Percentiles rank a stretch among this genome's conserved stretches.
Evolutionary conservation across 1,140 invertebrate species (phyloP).

Genomic region (Leptonema lineaticorne): DNA sequence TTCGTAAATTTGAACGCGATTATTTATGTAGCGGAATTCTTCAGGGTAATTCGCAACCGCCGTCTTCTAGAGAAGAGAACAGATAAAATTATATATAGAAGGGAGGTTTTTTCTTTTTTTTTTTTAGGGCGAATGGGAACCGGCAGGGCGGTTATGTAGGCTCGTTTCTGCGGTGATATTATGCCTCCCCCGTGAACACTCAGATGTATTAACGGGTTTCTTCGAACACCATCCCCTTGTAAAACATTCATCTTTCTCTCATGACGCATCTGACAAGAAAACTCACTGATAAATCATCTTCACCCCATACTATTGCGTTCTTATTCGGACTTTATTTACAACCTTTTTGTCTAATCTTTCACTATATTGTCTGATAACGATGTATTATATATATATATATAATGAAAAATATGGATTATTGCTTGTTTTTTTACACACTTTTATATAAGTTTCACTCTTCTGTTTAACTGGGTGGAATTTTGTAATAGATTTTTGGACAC

Average conservation of each 20-base stretch:
- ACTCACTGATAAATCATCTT: conserved; percentile 26
- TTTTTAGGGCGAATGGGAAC: too few species aligned
- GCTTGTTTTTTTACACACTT: too few species aligned
- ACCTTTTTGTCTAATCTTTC: conserved; percentile 23
- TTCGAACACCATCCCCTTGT: not conserved
- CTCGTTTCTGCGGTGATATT: too few species aligned
- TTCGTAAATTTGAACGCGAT: conserved; percentile 12
- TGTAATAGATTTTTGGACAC: too few species aligned
- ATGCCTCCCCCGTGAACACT: not conserved
- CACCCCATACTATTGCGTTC: not conserved
- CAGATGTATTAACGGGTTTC: conserved; percentile 22
- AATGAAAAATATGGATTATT: too few species aligned
- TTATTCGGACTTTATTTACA: conserved; percentile 23
- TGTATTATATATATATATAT: too few species aligned
- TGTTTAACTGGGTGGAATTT: too few species aligned
- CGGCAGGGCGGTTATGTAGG: too few species aligned
- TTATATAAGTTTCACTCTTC: too few species aligned
- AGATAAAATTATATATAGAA: too few species aligned
- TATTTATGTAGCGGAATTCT: conserved; percentile 21
- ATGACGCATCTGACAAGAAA: conserved; percentile 25
- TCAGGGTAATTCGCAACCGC: conserved; percentile 8
- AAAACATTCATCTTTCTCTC: conserved; percentile 26
- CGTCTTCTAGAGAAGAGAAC: not conserved
- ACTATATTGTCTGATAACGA: not conserved
- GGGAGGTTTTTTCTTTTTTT: too few species aligned